Evolutionary conservation across 2,888 invertebrate species (phyloP).

Genomic region (Nephrotoma appendiculata): DNA sequence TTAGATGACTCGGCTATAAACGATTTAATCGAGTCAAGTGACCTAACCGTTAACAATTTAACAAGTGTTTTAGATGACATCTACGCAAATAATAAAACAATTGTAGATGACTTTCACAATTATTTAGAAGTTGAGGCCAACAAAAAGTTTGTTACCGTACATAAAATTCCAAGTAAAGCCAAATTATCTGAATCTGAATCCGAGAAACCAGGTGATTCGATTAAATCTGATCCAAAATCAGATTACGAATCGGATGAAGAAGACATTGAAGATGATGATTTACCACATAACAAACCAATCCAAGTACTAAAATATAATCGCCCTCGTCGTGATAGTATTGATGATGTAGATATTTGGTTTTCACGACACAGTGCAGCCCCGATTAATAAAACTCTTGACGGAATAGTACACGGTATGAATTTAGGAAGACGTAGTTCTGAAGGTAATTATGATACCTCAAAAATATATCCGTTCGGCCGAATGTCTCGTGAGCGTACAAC

Average conservation of each 20-base stretch:
- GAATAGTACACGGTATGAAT: not conserved
- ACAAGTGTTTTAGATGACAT: slow-evolving; percentile 10
- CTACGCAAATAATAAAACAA: slow-evolving; percentile 8
- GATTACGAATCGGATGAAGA: not conserved
- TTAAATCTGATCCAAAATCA: not conserved
- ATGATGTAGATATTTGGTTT: slow-evolving; percentile 16
- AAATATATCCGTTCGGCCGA: slow-evolving; percentile 3
- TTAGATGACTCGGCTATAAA: not conserved
- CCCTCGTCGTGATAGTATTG: slow-evolving; percentile 13
- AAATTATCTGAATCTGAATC: not conserved
- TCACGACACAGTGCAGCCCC: not conserved
- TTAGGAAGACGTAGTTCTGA: not conserved
- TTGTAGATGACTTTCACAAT: slow-evolving; percentile 10
- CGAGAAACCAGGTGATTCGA: not conserved
- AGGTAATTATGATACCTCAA: slow-evolving; percentile 1
- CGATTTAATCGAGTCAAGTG: not conserved
- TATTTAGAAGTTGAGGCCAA: slow-evolving; percentile 6
- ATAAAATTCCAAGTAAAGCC: not conserved
- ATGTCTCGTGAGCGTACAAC: not conserved
- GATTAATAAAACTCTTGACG: not conserved
- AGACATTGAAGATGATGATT: not conserved
- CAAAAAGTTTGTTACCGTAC: not conserved
- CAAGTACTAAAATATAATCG: not conserved
- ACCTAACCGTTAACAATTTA: not conserved
- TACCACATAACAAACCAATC: not conserved